These are phyloP conservation scores for Whitmania pigra DNA, from an alignment of 1,140 invertebrate genomes.

Conservation along the genomic window DNA sequence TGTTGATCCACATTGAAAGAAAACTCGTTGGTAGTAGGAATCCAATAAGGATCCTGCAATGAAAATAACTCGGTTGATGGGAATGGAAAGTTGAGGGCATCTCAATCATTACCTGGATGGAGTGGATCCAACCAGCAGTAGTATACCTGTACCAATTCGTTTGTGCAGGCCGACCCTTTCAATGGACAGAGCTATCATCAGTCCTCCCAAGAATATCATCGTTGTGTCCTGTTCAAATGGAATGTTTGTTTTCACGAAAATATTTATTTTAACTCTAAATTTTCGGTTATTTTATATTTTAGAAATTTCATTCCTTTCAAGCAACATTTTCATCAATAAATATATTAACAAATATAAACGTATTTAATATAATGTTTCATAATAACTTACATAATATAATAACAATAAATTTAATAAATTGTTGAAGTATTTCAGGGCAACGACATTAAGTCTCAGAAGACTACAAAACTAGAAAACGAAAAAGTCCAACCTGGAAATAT, in stretches of 20 bases:
- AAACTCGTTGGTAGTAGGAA: constrained; percentile 42
- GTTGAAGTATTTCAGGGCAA: no score
- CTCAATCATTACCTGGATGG: constrained; percentile 34
- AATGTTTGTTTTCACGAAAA: background rate
- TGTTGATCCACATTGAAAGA: constrained; percentile 45
- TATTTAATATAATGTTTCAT: background rate
- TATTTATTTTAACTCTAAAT: no score
- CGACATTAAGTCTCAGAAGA: background rate
- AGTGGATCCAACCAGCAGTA: constrained; percentile 57
- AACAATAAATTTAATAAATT: no score
- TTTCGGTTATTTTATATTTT: no score
- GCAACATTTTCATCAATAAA: background rate
- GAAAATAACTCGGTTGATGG: background rate
- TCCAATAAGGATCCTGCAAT: constrained; percentile 37
- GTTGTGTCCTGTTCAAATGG: constrained; percentile 43
- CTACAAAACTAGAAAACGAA: no score
- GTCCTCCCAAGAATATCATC: constrained; percentile 60
- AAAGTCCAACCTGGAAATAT: background rate
- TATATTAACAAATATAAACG: background rate
- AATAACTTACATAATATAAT: background rate
- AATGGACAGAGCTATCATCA: constrained; percentile 71
- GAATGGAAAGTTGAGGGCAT: background rate
- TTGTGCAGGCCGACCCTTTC: constrained; percentile 72
- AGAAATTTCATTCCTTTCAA: no score
- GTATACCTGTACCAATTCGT: constrained; percentile 64